These are phyloP conservation scores for Cryptoblepharus egeriae DNA, from an alignment of 2,797 vertebrate genomes.

Conservation along the genomic window DNA sequence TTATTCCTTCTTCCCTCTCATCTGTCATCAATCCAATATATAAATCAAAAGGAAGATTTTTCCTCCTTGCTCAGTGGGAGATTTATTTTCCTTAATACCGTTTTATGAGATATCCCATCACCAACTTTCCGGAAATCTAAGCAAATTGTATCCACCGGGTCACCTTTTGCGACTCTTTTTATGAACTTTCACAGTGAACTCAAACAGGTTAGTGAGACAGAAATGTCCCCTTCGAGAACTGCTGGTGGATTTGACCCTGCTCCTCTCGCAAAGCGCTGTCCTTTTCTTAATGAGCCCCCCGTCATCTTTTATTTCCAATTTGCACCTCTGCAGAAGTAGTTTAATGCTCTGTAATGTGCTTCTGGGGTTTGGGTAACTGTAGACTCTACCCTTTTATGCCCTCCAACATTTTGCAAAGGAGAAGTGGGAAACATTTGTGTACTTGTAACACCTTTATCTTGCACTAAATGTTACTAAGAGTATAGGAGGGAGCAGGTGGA, in stretches of 20 bases:
- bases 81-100: conserved; percentile 47
- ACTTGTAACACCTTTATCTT: no score
- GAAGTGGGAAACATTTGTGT: no score
- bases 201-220: neutral
- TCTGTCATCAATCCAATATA: conserved; percentile 27
- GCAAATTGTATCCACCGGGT: conserved; percentile 48
- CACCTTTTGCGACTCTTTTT: conserved; percentile 57
- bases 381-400: neutral
- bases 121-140: conserved; percentile 31
- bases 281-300: conserved; percentile 33
- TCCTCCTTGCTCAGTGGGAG: neutral
- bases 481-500: no score
- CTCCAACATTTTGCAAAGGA: neutral
- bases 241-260: neutral
- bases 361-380: neutral
- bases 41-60: conserved; percentile 31
- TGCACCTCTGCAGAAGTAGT: conserved; percentile 21
- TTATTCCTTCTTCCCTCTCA: neutral
- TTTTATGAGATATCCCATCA: conserved; percentile 33
- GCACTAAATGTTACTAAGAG: no score
- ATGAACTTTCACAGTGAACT: conserved; percentile 55
- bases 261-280: conserved; percentile 14
- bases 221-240: conserved; percentile 21
- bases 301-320: conserved; percentile 50
- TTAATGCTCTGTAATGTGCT: conserved; percentile 43